Evolutionary conservation across 2,888 invertebrate species (phyloP), one percentile per base, ranked within the genome.

Genomic region (Netelia fuscicornis): DNA sequence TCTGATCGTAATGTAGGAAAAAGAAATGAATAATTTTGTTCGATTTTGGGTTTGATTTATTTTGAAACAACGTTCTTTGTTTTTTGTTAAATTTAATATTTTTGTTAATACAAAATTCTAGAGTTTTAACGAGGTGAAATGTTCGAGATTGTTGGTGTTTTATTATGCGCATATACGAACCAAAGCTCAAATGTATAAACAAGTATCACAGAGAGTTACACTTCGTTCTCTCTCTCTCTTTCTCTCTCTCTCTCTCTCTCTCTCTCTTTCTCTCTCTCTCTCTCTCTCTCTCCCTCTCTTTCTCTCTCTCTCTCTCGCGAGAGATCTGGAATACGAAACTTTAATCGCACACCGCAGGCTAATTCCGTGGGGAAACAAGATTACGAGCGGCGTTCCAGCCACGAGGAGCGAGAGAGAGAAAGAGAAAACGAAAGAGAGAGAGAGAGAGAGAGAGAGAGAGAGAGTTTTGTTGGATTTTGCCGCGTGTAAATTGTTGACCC

Each of bases 321-420:
- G 67, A 62, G 76, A 68, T 48, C 17, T 60, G 52, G 48, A 77
- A 72, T 44, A 52, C 64, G 37, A 62, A 81, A 72, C 77, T 80
- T 84, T 84, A 76, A 81, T 78, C 81, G 68, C 42, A 74, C 65
- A 84, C 77, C 77, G 71, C 81, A 42, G 68, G 81, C 25, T 74
- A 78, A 78, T 81, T 84, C 17, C 56, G 20, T 56, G 68, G 30
- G 10, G n/a, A 62, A 60, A 25, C 42, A 42, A 25, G 30, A 71
- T 81, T 37, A 37, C 6, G 37, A 37, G 37, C 37, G 1, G 6
- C 6, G 37, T 8, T 37, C 5, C 6, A 37, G 37, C 37, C 37
- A 37, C 37, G 37, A 37, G 37, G 52, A 62, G 65, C 58, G 58
- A 1, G 56, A 48, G 58, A 68, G 42, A 65, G 52, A 54, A 65